Evolutionary conservation across 2,797 vertebrate species (phyloP), one percentile per base, ranked within the genome.

Genomic region (Gambelia wislizenii): DNA sequence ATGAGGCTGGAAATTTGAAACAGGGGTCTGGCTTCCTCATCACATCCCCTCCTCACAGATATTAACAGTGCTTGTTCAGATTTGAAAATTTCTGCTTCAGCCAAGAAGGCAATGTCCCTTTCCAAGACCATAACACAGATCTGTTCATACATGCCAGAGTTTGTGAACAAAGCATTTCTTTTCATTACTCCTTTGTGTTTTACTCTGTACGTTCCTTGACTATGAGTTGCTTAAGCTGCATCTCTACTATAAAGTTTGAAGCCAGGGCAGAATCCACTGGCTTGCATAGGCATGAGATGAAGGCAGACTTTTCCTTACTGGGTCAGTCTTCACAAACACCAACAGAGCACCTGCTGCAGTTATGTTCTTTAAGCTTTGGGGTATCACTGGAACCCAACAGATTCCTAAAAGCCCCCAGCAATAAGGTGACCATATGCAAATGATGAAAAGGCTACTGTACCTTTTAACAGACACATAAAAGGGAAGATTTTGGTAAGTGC

Each of bases 81-180:
- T 56, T 69, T 6, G 89, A 91, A 8, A 25, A 86, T 84, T 83
- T 49, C 89, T 6, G 39, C 16, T 88, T 44, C 81, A 18, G 72
- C 67, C 3, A 2, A 89, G 87, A 75, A 9, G 89, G 9, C 69
- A 70, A 33, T 83, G 36, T 86, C 33, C 49, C 54, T 86, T 14
- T 10, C 5, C 44, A 47, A 67, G 9, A 27, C 42, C 20, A 75
- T 2, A 77, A 86, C 42, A 77, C 82, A 33, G 10, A 18, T 72
- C 0, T 77, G 18, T 85, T 76, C n/a, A 56, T 87, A 72, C 47
- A 0, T 30, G 47, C 85, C 20, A 2, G 70, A 25, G 67, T 72
- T 77, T 81, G 27, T 42, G 42, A 74, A 44, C 6, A 83, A 30
- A 72, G 9, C 4, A 14, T 74, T 61, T 70, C 14, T 39, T 42